Percentiles rank a stretch among this genome's conserved stretches.
These are phyloP conservation scores for Seriola quinqueradiata DNA, from an alignment of 2,113 vertebrate genomes.

Conservation along the genomic window DNA sequence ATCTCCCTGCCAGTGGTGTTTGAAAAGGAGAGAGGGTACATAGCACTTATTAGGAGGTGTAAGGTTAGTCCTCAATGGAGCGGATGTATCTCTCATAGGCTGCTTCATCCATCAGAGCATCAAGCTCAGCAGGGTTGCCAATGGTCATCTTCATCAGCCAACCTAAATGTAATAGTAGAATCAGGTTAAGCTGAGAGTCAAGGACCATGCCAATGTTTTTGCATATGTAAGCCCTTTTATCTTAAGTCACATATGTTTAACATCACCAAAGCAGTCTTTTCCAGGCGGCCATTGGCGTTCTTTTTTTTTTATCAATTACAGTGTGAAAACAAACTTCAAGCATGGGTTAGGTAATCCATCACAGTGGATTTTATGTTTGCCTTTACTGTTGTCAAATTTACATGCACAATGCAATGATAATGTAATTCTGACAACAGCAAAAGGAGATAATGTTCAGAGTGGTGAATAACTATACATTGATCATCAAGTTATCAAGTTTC, in stretches of 20 bases:
- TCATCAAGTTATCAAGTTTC: no score
- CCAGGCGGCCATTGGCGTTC: not conserved
- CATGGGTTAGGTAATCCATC: not conserved
- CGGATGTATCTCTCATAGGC: constrained; percentile 95
- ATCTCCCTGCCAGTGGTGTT: constrained; percentile 42
- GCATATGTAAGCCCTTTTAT: not conserved
- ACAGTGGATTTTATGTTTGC: not conserved
- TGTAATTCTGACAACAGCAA: no score
- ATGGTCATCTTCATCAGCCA: constrained; percentile 99
- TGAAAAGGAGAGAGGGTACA: constrained; percentile 37
- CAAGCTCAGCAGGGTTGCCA: constrained; percentile 92
- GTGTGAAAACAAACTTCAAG: not conserved
- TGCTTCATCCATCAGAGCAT: constrained; percentile 93
- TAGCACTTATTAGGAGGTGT: constrained; percentile 18
- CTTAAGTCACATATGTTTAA: not conserved
- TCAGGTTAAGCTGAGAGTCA: not conserved
- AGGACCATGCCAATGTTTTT: not conserved
- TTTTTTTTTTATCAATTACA: not conserved
- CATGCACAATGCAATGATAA: not conserved
- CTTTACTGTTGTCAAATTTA: not conserved
- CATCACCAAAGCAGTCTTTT: not conserved
- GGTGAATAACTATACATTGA: no score
- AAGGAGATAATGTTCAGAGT: no score
- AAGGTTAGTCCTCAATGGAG: constrained; percentile 92
- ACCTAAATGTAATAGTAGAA: constrained; percentile 80